Base-by-base conservation (phyloP, 2,113 vertebrate genomes). In the Cochlearius cochlearius region DNA sequence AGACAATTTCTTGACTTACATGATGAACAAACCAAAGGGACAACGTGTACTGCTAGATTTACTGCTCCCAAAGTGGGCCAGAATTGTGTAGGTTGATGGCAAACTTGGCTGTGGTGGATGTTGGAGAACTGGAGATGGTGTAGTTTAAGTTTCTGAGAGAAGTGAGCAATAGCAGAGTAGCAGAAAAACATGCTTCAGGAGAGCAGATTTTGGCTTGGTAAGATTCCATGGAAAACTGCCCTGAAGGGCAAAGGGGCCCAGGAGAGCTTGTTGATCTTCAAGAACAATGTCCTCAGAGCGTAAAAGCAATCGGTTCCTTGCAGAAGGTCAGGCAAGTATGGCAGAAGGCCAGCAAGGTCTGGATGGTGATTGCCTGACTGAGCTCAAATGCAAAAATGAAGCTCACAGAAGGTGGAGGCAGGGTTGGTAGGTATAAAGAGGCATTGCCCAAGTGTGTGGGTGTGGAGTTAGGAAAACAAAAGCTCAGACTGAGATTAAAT, bases 371-470 rank as follows among this genome's bases (percentile, higher is more conserved):
- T 79, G 12, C 10, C 14, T 81, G 20, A 53, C 29, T 75, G 67
- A 83, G 14, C 5, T 32, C 3, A 27, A 60, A 81, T 32, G 50
- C 8, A 25, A 34, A 84, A 74, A n/a, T 13, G 30, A 66, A 84
- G 13, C 18, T 53, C 29, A 39, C 7, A 8, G 5, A 73, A 30
- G 10, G 15, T 39, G 10, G 59, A 87, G 87, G 6, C 13, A 56
- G 19, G 12, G 8, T 30, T 43, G 2, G 11, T 30, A 49, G 41
- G 27, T 71, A 59, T 18, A 49, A 66, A 60, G 8, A 49, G 15
- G 8, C 30, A 19, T 34, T 63, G 8, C 5, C 11, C 1, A 3
- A 27, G 9, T 16, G 5, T 62, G 16, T 1, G 4, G 19, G 7
- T 20, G 9, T 43, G 3, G 22, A 81, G 9, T 43, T 30, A 87